Conservation (phyloP, 2,888 invertebrate species). For the Exephanes ischioxanthus region DNA sequence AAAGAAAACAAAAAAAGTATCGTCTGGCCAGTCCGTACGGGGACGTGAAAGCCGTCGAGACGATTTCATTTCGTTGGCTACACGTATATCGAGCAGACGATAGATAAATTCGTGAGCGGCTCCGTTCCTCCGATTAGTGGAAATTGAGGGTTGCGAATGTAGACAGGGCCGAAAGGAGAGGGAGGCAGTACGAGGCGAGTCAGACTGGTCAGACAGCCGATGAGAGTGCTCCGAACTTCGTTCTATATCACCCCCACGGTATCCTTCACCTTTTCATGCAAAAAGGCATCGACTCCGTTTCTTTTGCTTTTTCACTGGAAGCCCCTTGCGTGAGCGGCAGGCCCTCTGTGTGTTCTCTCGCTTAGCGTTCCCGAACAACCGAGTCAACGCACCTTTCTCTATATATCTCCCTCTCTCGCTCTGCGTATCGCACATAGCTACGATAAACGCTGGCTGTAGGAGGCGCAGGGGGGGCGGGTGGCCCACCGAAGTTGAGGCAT, state of each 20-base stretch:
- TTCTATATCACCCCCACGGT: constrained; percentile 13
- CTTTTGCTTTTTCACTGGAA: constrained; percentile 59
- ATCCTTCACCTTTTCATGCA: constrained; percentile 12
- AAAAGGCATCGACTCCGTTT: constrained; percentile 35
- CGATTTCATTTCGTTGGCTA: background rate
- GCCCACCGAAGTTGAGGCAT: constrained; percentile 24
- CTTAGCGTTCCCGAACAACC: constrained; percentile 51
- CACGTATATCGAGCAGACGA: background rate
- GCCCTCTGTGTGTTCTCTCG: background rate
- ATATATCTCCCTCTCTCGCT: too few species aligned
- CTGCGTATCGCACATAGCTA: constrained; percentile 9
- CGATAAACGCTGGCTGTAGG: constrained; percentile 56
- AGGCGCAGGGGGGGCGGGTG: too few species aligned
- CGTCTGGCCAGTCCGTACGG: background rate
- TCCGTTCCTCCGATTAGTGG: constrained; percentile 54
- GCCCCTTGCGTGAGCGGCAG: constrained; percentile 72
- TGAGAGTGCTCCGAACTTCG: constrained; percentile 27
- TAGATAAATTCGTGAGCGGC: constrained; percentile 14
- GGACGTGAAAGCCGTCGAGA: background rate
- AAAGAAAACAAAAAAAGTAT: background rate
- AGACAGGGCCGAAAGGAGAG: constrained; percentile 16
- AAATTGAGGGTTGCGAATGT: constrained; percentile 64
- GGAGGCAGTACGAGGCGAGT: constrained; percentile 32
- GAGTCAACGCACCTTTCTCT: constrained; percentile 43
- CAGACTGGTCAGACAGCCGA: constrained; percentile 44